A percentile compares a stretch with the other conserved stretches of the same genome.
Conservation (phyloP, 2,113 vertebrate species). For the Misgurnus anguillicaudatus region DNA sequence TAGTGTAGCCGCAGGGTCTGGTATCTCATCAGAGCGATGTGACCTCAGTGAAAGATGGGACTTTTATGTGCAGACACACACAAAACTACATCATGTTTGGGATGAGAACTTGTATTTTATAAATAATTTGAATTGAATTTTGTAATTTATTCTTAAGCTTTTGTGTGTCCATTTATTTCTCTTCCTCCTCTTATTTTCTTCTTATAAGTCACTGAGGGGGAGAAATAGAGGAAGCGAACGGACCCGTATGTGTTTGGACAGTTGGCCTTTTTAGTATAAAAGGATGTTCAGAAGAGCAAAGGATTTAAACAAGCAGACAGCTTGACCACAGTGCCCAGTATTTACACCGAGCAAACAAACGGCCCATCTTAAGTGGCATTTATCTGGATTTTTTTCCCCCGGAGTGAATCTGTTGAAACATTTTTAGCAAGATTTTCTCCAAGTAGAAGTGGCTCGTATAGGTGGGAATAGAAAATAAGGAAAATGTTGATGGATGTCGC, state of each 20-base stretch:
- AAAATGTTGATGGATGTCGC: no score
- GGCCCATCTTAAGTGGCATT: neutral
- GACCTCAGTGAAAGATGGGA: slow-evolving; percentile 21
- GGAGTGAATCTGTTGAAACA: neutral
- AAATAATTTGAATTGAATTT: neutral
- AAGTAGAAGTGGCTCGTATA: neutral
- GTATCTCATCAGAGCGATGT: slow-evolving; percentile 19
- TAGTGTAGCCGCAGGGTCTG: neutral
- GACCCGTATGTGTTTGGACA: slow-evolving; percentile 19
- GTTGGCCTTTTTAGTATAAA: slow-evolving; percentile 39
- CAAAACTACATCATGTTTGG: neutral
- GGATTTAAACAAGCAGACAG: slow-evolving; percentile 40
- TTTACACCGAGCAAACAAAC: slow-evolving; percentile 24
- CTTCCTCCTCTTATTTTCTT: slow-evolving; percentile 17
- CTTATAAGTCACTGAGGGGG: neutral
- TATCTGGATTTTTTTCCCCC: neutral
- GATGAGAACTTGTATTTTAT: neutral
- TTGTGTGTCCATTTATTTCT: slow-evolving; percentile 16
- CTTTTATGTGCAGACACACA: neutral
- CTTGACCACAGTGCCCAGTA: slow-evolving; percentile 28
- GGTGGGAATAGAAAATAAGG: neutral
- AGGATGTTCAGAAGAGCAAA: slow-evolving; percentile 22
- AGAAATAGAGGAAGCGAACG: neutral
- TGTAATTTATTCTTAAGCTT: neutral
- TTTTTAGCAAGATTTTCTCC: neutral